A percentile compares a stretch with the other conserved stretches of the same genome.
These are phyloP conservation scores for Calameuta filiformis DNA, from an alignment of 2,888 invertebrate genomes.

Conservation along the genomic window DNA sequence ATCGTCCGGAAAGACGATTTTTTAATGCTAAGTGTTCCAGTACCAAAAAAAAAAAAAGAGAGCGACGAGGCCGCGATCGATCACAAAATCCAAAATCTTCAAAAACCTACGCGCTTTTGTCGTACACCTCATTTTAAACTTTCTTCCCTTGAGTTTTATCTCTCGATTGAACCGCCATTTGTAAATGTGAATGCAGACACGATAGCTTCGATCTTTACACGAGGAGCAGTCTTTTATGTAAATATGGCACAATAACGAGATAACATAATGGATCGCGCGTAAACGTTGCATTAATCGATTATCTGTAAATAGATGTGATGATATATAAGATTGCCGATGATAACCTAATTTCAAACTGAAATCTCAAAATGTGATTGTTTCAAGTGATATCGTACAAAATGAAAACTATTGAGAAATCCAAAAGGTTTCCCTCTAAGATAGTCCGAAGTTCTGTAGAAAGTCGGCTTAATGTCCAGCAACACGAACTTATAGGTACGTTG, in stretches of 20 bases:
- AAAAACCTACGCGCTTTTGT: not conserved
- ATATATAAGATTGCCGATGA: not conserved
- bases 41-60: not conserved
- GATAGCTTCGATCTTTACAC: not conserved
- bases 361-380: not conserved
- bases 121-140: not conserved
- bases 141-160: not conserved
- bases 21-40: not conserved
- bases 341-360: not conserved
- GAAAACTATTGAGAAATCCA: not conserved
- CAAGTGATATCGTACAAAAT: not conserved
- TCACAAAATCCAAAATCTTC: not conserved
- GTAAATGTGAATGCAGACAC: not conserved
- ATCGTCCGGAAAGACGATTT: not conserved
- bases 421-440: not conserved
- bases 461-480: not conserved
- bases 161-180: not conserved
- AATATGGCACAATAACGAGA: not conserved
- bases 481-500: not conserved
- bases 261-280: not conserved
- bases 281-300: not conserved
- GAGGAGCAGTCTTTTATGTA: not conserved
- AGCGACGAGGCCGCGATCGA: not conserved
- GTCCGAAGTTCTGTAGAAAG: not conserved
- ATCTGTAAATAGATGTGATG: not conserved